These are phyloP conservation scores for Tillus elongatus DNA, from an alignment of 2,888 invertebrate genomes.

Conservation along the genomic window DNA sequence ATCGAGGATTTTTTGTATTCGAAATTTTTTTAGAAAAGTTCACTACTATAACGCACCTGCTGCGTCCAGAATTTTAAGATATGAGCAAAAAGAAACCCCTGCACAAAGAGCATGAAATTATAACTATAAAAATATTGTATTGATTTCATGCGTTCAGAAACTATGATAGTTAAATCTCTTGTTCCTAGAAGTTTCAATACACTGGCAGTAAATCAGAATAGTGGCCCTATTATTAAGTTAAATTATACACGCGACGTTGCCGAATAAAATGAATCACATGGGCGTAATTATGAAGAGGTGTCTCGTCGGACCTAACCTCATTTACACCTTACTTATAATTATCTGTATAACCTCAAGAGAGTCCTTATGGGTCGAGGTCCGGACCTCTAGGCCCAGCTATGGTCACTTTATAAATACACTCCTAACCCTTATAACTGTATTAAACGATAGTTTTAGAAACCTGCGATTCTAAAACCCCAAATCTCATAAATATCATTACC, in stretches of 20 bases:
- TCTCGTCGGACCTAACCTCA: slow-evolving; percentile 1
- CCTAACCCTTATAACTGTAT: not conserved
- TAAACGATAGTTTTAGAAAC: not conserved
- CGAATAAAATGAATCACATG: not conserved
- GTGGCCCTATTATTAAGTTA: not conserved
- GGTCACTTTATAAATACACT: not conserved
- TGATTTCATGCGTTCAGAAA: too few relatives aligned
- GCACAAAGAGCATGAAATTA: too few relatives aligned
- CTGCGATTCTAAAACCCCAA: not conserved
- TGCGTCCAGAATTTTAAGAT: too few relatives aligned
- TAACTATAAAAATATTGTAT: too few relatives aligned
- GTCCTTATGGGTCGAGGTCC: too few relatives aligned
- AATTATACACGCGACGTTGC: not conserved
- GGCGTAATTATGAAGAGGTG: slow-evolving; percentile 1
- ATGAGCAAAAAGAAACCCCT: too few relatives aligned
- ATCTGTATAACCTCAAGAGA: slow-evolving; percentile 2
- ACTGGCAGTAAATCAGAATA: slow-evolving; percentile 1
- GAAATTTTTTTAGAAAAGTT: too few relatives aligned
- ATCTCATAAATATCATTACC: not conserved
- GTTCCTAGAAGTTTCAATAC: too few relatives aligned
- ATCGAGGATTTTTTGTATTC: too few relatives aligned
- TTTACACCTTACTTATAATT: slow-evolving; percentile 3
- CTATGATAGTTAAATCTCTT: too few relatives aligned
- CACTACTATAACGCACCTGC: too few relatives aligned
- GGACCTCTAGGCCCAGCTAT: not conserved